Base-by-base conservation (phyloP, 2,113 vertebrate species). In the Polypterus bichir region DNA sequence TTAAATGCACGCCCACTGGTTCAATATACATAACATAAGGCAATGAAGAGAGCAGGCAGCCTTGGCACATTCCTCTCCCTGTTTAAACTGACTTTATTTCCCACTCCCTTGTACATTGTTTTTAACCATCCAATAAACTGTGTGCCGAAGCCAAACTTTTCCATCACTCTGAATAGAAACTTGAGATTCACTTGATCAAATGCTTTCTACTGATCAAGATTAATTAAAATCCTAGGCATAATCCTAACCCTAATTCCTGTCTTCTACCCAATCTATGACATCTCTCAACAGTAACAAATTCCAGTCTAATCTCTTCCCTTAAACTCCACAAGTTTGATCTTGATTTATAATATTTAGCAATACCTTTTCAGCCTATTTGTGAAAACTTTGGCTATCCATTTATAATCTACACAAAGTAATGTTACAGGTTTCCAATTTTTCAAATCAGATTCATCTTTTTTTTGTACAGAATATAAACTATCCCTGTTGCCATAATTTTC, bases 181-280 rank as follows among this genome's bases (percentile, higher is more conserved):
- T 4, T 4, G 8, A 58, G 63, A 44, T 54, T n/a, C 4, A 66
- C 58, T 10, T 53, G 27, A 8, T 66, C 49, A 46, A 64, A 69
- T 0, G 68, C 68, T 8, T 69, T 66, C 10, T 61, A 62, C 49
- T 61, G 64, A 11, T 61, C 65, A 4, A 69, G 27, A 2, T 59
- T 56, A 11, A 69, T 9, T 8, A 69, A 4, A 7, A 55, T 53
- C 9, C 63, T 9, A 3, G 54, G 47, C 1, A 66, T 10, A 6
- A 3, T 27, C 27, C 27, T 27, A 27, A 27, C 27, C 2, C 27
- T 27, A 27, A 27, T 27, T 5, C 6, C 49, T 44, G 1, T 64
- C 47, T 3, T 62, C 6, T 1, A 27, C 65, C 65, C 62, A 66
- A 0, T 5, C 49, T 3, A 69, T 8, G 3, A n/a, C 5, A 6